Conservation (phyloP, 2,113 vertebrate genomes). For the Geococcyx californianus region DNA sequence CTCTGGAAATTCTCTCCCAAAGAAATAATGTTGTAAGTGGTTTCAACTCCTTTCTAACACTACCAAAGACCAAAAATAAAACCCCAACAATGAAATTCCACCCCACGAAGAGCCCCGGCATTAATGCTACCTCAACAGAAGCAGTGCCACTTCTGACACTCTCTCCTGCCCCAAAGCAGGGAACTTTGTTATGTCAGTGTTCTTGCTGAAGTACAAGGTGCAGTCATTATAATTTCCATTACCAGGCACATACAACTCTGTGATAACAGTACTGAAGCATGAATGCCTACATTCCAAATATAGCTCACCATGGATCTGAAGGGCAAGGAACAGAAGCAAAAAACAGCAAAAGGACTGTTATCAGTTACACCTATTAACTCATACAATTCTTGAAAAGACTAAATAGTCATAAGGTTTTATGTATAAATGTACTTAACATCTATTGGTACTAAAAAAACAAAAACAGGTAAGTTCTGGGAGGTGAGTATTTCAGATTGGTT, state of each 20-base stretch:
- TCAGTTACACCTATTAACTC: background rate
- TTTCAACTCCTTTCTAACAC: background rate
- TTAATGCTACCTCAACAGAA: background rate
- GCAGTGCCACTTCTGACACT: background rate
- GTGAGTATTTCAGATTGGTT: background rate
- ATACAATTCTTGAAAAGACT: background rate
- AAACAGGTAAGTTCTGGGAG: background rate
- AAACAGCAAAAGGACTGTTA: background rate
- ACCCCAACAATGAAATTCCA: background rate
- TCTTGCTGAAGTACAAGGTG: background rate
- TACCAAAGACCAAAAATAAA: background rate
- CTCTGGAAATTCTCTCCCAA: conserved; percentile 27
- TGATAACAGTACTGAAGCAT: background rate
- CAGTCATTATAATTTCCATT: background rate
- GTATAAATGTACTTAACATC: background rate
- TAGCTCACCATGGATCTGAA: background rate
- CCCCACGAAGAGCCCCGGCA: background rate
- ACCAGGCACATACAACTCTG: rapidly evolving
- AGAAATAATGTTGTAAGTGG: conserved; percentile 34
- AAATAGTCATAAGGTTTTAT: background rate
- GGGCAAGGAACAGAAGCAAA: background rate
- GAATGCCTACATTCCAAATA: rapidly evolving
- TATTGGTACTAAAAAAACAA: background rate
- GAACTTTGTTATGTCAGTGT: background rate
- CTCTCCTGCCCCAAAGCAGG: background rate